Evolutionary conservation across 2,888 invertebrate genomes (phyloP).

Genomic region (Rugalucina vietnamica): DNA sequence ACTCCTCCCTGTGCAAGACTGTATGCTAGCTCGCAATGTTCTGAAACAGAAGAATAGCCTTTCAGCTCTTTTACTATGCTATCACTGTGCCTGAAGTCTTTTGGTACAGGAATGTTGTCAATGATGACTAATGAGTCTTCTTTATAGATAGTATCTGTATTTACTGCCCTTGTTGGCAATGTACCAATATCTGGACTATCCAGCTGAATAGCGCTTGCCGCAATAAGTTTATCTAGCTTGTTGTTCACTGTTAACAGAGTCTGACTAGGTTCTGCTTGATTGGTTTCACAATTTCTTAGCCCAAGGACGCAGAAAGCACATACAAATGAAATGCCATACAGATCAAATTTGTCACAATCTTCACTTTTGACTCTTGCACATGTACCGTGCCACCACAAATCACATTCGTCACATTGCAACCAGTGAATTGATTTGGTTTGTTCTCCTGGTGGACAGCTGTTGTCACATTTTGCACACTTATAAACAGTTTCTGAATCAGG

Average conservation of each 20-base stretch:
- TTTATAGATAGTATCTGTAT: no score
- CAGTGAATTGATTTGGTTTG: not conserved
- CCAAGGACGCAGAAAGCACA: not conserved
- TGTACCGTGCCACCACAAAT: not conserved
- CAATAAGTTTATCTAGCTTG: no score
- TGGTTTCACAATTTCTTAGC: not conserved
- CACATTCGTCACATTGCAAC: not conserved
- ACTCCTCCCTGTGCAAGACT: no score
- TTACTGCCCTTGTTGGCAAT: no score
- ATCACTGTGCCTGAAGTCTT: not conserved
- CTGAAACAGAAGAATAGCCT: no score
- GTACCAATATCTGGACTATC: no score
- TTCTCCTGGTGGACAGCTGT: not conserved
- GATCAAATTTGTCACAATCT: not conserved
- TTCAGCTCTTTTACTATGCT: not conserved
- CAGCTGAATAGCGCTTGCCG: no score
- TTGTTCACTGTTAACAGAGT: no score
- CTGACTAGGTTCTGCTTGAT: not conserved
- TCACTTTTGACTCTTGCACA: not conserved
- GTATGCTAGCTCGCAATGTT: no score
- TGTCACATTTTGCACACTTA: not conserved
- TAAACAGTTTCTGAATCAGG: not conserved
- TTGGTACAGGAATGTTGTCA: no score
- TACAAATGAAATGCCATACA: not conserved
- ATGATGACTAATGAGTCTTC: no score